Percentiles rank a stretch among this genome's conserved stretches.
phyloP scores from a whole-genome alignment of 35 echinoderm and acorn worm genomes.

The Heliocidaris erythrogramma region DNA sequence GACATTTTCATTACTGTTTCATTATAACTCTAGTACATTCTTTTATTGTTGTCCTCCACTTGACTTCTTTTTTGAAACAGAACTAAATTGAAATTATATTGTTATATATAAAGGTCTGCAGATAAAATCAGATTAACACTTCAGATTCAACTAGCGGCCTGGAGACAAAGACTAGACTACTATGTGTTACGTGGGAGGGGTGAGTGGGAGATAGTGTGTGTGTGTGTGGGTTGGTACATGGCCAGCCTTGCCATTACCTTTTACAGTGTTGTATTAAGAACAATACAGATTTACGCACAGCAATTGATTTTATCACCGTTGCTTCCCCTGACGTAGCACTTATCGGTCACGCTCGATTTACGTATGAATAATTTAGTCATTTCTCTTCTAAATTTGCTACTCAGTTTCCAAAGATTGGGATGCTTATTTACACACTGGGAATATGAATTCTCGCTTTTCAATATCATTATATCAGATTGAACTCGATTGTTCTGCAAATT shows the following conservation, averaged over 20 bases:
- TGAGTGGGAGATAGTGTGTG: background rate
- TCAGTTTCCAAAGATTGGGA: background rate
- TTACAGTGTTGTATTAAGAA: no score
- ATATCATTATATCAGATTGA: background rate
- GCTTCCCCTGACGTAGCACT: background rate
- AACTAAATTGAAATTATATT: no score
- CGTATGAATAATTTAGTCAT: background rate
- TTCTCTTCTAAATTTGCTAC: background rate
- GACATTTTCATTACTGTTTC: no score
- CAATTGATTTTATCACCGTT: background rate
- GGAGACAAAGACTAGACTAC: background rate
- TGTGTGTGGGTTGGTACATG: background rate
- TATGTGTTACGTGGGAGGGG: background rate
- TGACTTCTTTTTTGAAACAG: no score
- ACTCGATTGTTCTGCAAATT: background rate
- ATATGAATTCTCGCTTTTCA: background rate
- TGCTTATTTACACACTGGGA: background rate
- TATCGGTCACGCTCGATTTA: background rate
- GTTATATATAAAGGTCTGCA: background rate
- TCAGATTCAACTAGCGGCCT: background rate
- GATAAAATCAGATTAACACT: background rate
- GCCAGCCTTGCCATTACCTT: no score
- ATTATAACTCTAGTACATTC: no score
- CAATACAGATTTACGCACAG: background rate
- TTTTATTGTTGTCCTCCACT: no score